Conservation (phyloP, 2,113 vertebrate species). For the human region DNA sequence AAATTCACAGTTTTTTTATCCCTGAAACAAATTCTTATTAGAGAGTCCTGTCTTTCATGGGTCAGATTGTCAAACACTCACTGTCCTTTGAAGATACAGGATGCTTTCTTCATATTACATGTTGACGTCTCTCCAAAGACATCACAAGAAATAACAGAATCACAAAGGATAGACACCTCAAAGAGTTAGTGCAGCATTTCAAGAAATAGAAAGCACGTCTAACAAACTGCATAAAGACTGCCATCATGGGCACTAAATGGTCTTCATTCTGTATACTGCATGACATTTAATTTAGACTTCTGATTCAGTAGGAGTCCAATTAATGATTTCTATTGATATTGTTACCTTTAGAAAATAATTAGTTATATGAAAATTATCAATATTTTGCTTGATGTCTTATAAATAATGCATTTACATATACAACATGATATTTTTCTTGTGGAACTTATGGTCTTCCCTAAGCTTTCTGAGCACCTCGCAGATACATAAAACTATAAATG, state of each 20-base stretch:
- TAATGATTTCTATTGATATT: background rate
- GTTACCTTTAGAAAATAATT: background rate
- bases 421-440: background rate
- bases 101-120: background rate
- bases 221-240: background rate
- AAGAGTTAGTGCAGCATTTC: background rate
- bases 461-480: background rate
- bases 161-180: background rate
- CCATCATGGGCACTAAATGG: background rate
- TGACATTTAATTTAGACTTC: background rate
- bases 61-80: background rate
- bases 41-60: background rate
- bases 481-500: background rate
- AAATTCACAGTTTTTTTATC: background rate
- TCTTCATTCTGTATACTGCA: background rate
- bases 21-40: background rate
- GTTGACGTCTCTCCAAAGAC: background rate
- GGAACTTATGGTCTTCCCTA: background rate
- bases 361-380: background rate
- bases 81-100: background rate
- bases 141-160: background rate
- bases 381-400: background rate
- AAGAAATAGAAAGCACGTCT: background rate
- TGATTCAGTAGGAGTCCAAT: background rate
- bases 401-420: background rate